phyloP scores from a whole-genome alignment of 2,797 vertebrate species.

The Mycteria americana region DNA sequence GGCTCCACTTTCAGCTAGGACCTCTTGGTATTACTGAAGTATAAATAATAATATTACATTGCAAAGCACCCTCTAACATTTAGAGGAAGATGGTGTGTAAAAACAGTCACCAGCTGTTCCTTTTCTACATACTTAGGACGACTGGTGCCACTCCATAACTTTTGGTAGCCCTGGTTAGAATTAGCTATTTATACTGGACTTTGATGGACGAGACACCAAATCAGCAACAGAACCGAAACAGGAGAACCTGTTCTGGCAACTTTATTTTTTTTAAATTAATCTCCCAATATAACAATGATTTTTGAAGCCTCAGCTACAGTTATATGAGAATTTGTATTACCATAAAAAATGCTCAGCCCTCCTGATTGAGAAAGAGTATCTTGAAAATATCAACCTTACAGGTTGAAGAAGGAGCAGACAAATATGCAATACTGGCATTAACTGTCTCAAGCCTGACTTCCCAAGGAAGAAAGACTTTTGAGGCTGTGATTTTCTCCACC shows the following conservation, averaged over 20 bases:
- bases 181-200: not conserved
- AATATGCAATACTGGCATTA: not conserved
- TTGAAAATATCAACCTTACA: not conserved
- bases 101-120: slow-evolving; percentile 34
- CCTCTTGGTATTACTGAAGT: not conserved
- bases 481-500: not conserved
- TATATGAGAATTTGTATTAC: not conserved
- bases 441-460: not conserved
- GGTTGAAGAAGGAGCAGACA: not conserved
- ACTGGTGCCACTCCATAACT: not conserved
- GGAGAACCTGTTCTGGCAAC: not conserved
- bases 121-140: not conserved
- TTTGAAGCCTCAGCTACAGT: not conserved
- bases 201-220: not conserved
- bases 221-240: not conserved
- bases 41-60: not conserved
- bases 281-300: not conserved
- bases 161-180: not conserved
- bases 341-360: not conserved
- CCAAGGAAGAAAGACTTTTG: not conserved
- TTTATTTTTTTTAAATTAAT: not conserved
- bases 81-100: not conserved
- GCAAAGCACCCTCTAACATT: not conserved
- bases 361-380: not conserved
- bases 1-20: not conserved